These are phyloP conservation scores for Barypeithes pellucidus DNA, from an alignment of 2,888 invertebrate genomes.

Conservation along the genomic window DNA sequence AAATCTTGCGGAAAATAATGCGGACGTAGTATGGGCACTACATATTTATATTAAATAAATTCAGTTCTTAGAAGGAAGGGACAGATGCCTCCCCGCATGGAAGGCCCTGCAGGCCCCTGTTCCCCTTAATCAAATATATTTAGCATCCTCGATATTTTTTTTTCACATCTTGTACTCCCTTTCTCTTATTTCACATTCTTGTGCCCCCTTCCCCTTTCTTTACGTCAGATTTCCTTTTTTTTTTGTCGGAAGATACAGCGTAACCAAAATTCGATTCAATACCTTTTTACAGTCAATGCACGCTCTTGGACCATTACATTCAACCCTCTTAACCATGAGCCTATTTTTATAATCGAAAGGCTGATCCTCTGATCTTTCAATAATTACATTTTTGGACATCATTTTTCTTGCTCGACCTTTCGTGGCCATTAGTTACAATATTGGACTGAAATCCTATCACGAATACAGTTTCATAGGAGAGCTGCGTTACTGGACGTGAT, in stretches of 20 bases:
- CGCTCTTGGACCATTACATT: slow-evolving; percentile 20
- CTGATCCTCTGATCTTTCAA: slow-evolving; percentile 33
- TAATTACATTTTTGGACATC: slow-evolving; percentile 32
- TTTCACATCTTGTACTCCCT: no score
- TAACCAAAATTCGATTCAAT: neutral
- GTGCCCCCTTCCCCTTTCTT: no score
- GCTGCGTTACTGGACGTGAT: neutral
- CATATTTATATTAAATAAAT: no score
- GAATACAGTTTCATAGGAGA: slow-evolving; percentile 14
- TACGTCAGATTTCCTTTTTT: no score
- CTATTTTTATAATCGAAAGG: slow-evolving; percentile 28
- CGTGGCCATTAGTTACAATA: slow-evolving; percentile 34
- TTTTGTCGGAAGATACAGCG: neutral
- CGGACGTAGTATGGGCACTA: no score
- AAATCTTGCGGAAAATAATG: no score
- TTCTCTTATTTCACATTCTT: no score
- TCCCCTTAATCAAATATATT: no score
- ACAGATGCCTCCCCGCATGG: no score
- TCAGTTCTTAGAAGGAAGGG: no score
- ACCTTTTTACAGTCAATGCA: slow-evolving; percentile 4
- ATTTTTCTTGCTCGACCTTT: slow-evolving; percentile 35
- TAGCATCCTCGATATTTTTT: no score
- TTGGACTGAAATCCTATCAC: slow-evolving; percentile 20
- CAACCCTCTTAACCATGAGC: slow-evolving; percentile 8
- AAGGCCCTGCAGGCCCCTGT: no score